A percentile compares a stretch with the other conserved stretches of the same genome.
Conservation (phyloP, 2,113 vertebrate species). For the Cryptotis parvus region DNA sequence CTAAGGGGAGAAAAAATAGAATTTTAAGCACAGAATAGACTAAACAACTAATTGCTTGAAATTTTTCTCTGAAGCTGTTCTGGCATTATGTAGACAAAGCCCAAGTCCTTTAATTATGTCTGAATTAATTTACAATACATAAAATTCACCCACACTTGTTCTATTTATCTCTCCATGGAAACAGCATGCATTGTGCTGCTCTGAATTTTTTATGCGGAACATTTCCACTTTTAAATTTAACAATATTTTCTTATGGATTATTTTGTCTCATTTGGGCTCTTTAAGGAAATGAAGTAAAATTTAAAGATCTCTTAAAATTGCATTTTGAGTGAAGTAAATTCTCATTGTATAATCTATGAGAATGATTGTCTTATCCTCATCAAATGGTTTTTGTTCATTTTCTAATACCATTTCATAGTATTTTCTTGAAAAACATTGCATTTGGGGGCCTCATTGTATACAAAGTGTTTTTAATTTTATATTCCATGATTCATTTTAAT, state of each 20-base stretch:
- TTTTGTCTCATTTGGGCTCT: slow-evolving; percentile 17
- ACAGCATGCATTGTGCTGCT: slow-evolving; percentile 72
- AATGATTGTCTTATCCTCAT: neutral
- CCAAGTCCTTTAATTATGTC: slow-evolving; percentile 60
- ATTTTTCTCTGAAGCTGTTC: slow-evolving; percentile 48
- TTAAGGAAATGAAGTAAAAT: slow-evolving; percentile 31
- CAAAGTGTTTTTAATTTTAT: neutral
- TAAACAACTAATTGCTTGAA: slow-evolving; percentile 7
- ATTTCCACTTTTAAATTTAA: slow-evolving; percentile 72
- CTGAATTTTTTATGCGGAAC: slow-evolving; percentile 68
- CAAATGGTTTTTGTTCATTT: neutral
- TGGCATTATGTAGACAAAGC: slow-evolving; percentile 36
- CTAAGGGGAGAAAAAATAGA: neutral
- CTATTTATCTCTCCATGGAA: slow-evolving; percentile 81
- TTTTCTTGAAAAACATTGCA: neutral
- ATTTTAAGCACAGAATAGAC: slow-evolving; percentile 16
- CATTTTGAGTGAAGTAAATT: neutral
- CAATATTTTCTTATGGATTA: slow-evolving; percentile 49
- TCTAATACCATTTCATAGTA: neutral
- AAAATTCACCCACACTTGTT: slow-evolving; percentile 77
- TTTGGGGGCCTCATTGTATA: neutral
- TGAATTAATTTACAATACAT: slow-evolving; percentile 74
- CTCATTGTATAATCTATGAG: neutral
- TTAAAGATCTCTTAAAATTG: slow-evolving; percentile 43
- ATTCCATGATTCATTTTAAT: neutral